Conservation (phyloP, 2,113 vertebrate genomes). For the Nematolebias whitei region DNA sequence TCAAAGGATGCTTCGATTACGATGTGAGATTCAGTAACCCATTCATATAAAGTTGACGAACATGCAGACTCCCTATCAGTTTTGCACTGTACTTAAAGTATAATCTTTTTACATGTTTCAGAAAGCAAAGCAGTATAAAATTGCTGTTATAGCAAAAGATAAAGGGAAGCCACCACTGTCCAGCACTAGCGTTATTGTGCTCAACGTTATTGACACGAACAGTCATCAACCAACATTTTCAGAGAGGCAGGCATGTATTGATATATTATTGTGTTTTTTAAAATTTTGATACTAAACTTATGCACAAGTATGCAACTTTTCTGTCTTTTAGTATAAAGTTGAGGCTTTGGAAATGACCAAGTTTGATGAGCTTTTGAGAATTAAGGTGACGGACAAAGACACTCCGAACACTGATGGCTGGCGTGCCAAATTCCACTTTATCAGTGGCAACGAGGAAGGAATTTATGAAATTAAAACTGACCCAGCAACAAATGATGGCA, state of each 20-base stretch:
- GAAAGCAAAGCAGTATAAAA: conserved; percentile 64
- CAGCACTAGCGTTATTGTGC: conserved; percentile 63
- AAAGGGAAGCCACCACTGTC: conserved; percentile 60
- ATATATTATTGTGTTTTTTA: background rate
- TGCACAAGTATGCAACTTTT: conserved; percentile 12
- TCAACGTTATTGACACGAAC: conserved; percentile 77
- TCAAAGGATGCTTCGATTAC: conserved; percentile 81
- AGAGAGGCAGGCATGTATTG: conserved; percentile 12
- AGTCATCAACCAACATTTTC: conserved; percentile 77
- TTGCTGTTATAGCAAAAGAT: conserved; percentile 74
- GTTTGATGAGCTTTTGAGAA: conserved; percentile 50
- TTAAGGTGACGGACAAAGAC: conserved; percentile 80
- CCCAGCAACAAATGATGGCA: conserved; percentile 81
- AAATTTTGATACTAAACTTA: background rate
- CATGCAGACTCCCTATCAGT: background rate
- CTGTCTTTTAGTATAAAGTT: conserved; percentile 56
- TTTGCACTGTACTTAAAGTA: conserved; percentile 1
- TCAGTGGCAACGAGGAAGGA: conserved; percentile 73
- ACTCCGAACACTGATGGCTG: conserved; percentile 74
- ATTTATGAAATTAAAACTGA: conserved; percentile 80
- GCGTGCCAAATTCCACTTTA: conserved; percentile 75
- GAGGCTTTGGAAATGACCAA: conserved; percentile 50
- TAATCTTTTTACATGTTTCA: conserved; percentile 43
- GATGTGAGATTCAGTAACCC: conserved; percentile 63
- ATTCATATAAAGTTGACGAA: background rate